Evolutionary conservation across 2,888 invertebrate genomes (phyloP).

Genomic region (Torymus texanus): DNA sequence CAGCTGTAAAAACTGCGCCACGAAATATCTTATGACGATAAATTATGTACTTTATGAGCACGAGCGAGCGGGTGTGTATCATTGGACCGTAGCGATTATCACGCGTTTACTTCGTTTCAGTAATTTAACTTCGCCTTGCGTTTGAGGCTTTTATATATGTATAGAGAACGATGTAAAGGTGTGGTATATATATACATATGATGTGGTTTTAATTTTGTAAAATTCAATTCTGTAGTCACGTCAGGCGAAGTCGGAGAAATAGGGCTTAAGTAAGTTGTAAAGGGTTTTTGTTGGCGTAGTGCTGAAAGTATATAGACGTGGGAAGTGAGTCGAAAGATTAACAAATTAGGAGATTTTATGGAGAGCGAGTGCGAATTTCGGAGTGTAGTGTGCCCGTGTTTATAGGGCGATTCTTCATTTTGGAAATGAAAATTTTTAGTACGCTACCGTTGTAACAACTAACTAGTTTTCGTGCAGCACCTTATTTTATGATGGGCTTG

Average conservation of each 20-base stretch:
- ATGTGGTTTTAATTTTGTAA: slow-evolving; percentile 27
- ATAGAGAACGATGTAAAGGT: neutral
- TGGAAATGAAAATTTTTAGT: too few species aligned
- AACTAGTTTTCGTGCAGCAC: too few species aligned
- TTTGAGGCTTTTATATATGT: slow-evolving; percentile 33
- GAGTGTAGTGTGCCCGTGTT: too few species aligned
- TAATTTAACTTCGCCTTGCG: slow-evolving; percentile 41
- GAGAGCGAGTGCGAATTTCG: too few species aligned
- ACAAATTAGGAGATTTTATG: too few species aligned
- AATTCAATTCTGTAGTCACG: slow-evolving; percentile 22
- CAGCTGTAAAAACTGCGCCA: slow-evolving; percentile 48
- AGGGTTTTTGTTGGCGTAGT: slow-evolving; percentile 1
- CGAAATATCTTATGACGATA: slow-evolving; percentile 46
- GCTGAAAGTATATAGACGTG: neutral
- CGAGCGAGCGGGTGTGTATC: neutral
- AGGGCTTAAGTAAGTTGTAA: slow-evolving; percentile 5
- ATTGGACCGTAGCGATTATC: slow-evolving; percentile 34
- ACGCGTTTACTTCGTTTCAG: slow-evolving; percentile 38
- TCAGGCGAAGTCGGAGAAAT: too few species aligned
- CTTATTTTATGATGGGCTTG: too few species aligned
- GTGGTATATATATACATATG: neutral
- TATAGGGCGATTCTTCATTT: too few species aligned
- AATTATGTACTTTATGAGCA: slow-evolving; percentile 44
- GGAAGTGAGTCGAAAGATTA: too few species aligned
- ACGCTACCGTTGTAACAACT: too few species aligned